Conservation (phyloP, 2,113 vertebrate species). For the Aspidoscelis tigris region DNA sequence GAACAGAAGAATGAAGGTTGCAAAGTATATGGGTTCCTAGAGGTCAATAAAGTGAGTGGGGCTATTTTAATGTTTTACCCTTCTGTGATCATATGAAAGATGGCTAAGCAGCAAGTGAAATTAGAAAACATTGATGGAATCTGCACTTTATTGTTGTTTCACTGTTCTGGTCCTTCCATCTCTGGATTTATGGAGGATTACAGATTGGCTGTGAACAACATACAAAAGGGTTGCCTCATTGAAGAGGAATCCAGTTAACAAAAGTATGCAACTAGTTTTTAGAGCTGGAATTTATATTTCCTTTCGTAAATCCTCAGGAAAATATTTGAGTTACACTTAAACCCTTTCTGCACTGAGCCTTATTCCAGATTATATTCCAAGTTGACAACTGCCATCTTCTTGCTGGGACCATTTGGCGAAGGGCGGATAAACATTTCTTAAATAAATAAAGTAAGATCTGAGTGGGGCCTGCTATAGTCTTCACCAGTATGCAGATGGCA, state of each 20-base stretch:
- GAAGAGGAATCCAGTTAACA: neutral
- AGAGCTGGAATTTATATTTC: neutral
- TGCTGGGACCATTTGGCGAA: no score
- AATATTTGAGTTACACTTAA: neutral
- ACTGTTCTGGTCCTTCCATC: neutral
- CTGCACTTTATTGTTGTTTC: neutral
- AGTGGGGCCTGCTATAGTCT: neutral
- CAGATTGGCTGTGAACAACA: neutral
- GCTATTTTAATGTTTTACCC: slow-evolving; percentile 16
- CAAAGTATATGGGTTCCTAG: slow-evolving; percentile 94
- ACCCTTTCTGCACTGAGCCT: neutral
- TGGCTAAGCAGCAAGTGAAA: neutral
- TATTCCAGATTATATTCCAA: no score
- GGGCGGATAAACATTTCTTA: no score
- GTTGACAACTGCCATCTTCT: no score
- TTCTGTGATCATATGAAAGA: neutral
- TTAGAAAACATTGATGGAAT: rapidly evolving
- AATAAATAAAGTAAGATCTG: no score
- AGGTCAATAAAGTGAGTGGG: slow-evolving; percentile 92
- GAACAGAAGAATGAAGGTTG: slow-evolving; percentile 99
- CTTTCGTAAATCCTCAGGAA: neutral
- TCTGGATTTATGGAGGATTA: neutral
- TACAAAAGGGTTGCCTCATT: neutral
- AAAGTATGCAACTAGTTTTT: neutral
- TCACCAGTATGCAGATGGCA: no score